Conservation (phyloP, 2,113 vertebrate genomes). For the Ancistrus triradiatus region DNA sequence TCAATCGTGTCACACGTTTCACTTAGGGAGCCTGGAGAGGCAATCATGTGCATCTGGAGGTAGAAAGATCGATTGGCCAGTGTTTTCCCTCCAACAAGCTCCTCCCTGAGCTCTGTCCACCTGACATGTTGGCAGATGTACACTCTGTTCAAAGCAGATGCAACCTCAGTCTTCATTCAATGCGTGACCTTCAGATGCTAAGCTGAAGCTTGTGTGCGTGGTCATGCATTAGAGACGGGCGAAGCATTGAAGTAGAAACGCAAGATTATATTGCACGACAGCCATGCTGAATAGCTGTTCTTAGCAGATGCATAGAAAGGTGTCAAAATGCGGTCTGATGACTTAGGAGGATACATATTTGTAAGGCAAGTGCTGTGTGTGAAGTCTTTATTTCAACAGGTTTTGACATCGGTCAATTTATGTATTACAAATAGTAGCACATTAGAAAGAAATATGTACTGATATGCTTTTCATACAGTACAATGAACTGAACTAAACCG, state of each 20-base stretch:
- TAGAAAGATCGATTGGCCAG: conserved; percentile 59
- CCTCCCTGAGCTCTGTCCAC: conserved; percentile 45
- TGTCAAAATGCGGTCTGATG: not conserved
- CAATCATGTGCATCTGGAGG: conserved; percentile 60
- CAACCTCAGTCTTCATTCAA: conserved; percentile 25
- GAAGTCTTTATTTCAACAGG: no score
- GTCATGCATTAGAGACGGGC: not conserved
- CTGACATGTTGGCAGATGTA: conserved; percentile 36
- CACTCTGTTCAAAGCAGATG: conserved; percentile 41
- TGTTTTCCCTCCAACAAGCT: conserved; percentile 52
- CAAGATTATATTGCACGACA: not conserved
- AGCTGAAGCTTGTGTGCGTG: conserved; percentile 1
- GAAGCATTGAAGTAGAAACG: not conserved
- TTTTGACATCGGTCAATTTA: no score
- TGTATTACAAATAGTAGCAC: no score
- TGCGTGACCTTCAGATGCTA: conserved; percentile 40
- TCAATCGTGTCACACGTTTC: conserved; percentile 59
- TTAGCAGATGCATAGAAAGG: not conserved
- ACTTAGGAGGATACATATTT: not conserved
- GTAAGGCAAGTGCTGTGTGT: no score
- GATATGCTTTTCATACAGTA: no score
- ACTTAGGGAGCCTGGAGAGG: conserved; percentile 55
- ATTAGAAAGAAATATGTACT: no score
- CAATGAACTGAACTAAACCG: no score
- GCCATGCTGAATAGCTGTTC: not conserved